These are phyloP conservation scores for Cyclura pinguis DNA, from an alignment of 2,797 vertebrate species.

Conservation along the genomic window DNA sequence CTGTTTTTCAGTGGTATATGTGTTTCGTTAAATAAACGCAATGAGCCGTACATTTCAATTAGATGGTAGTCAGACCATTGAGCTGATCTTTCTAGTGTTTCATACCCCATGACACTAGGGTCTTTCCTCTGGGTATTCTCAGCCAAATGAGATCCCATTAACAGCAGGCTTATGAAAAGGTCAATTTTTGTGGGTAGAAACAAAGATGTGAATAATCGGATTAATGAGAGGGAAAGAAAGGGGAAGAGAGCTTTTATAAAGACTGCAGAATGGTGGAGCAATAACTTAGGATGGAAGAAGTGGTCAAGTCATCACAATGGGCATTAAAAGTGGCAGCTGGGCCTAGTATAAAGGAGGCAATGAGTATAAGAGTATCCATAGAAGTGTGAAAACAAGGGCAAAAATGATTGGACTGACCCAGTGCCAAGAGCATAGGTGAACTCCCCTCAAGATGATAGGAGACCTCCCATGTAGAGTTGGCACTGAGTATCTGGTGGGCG, in stretches of 20 bases:
- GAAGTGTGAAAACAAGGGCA: neutral
- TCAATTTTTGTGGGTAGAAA: neutral
- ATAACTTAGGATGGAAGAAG: neutral
- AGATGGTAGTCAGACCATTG: too few species aligned
- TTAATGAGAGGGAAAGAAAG: neutral
- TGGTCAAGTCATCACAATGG: neutral
- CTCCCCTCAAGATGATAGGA: neutral
- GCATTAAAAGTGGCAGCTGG: neutral
- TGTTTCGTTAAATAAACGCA: neutral
- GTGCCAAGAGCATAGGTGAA: neutral
- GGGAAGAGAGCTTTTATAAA: neutral
- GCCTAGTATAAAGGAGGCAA: neutral
- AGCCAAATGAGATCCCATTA: neutral
- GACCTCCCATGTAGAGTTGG: neutral
- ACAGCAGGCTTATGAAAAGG: neutral
- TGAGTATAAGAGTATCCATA: too few species aligned
- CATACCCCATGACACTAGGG: neutral
- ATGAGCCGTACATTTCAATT: neutral
- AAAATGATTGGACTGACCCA: neutral
- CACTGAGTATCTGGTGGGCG: neutral
- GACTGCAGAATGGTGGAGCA: neutral
- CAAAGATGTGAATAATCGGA: neutral
- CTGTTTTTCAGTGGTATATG: neutral
- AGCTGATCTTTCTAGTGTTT: neutral
- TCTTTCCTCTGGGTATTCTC: neutral